Base-by-base conservation (phyloP, 2,113 vertebrate species). In the Dendrocopos noguchii region DNA sequence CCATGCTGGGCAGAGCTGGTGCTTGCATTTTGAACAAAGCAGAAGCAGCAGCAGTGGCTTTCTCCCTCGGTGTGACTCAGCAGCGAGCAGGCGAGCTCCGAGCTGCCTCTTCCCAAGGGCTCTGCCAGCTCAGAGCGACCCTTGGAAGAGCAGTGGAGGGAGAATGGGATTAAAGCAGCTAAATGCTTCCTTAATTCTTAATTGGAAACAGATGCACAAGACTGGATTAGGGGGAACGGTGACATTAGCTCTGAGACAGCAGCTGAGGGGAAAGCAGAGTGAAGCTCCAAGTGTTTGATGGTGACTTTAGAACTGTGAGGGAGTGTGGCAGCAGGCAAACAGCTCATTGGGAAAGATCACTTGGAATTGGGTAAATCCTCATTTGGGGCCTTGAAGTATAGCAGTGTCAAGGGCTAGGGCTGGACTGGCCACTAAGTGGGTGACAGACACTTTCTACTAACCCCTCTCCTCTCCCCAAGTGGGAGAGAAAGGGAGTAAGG, bases 141-240 rank as follows among this genome's bases (percentile, higher is more conserved):
- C n/a, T 55, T 84, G 20, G 70, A 66, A 77, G 39, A 90, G 36
- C 50, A 77, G 47, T 1, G 11, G 36, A 71, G 73, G 66, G 68
- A 73, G 46, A 73, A 87, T 42, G 47, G 39, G 44, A 74, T 85
- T 85, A 71, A 80, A 70, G 53, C 60, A 80, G 61, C 74, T 78
- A 74, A 92, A 88, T 36, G 42, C 31, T 95, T 85, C 60, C 76
- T 80, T 85, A 71, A 60, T 80, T 91, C 95, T 95, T 90, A 80
- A 72, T 86, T 92, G 70, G 70, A 94, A 92, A 53, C 61, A 75
- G 88, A 80, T 78, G 31, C 44, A 79, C 79, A 91, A 78, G 42
- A 20, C 57, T 90, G 60, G 72, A 93, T 94, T 95, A 93, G 55
- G 52, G 80, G 75, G n/a, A 82, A 19, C 20, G 46, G 68, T 78